These are phyloP conservation scores for Aurelia sp. DNA, from an alignment of 30 jellyfish, hydroid and myxozoan genomes.

Conservation along the genomic window DNA sequence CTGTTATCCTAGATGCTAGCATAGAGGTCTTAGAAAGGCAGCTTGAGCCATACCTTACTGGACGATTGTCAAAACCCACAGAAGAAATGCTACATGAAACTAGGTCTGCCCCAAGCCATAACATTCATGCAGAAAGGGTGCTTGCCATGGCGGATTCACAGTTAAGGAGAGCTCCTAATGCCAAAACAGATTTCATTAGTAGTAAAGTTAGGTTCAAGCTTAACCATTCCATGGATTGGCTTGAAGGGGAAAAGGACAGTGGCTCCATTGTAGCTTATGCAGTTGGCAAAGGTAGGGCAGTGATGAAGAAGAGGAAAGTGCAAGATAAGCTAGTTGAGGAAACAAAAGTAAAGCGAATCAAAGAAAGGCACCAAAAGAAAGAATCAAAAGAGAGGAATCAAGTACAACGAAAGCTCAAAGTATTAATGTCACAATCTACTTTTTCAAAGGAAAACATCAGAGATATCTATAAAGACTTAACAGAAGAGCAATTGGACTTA, in stretches of 20 bases:
- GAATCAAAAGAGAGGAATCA: conserved; percentile 6
- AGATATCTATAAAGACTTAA: not conserved
- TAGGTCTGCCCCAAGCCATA: conserved; percentile 17
- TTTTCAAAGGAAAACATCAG: conserved; percentile 17
- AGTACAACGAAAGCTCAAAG: conserved; percentile 31
- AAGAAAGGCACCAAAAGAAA: conserved; percentile 14
- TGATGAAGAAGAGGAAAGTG: not conserved
- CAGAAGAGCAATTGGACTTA: not conserved
- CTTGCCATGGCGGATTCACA: conserved; percentile 36
- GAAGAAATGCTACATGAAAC: conserved; percentile 22
- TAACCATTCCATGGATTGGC: not conserved
- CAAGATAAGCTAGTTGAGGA: not conserved
- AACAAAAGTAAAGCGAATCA: not conserved
- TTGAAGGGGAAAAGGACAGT: too few species aligned
- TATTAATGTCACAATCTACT: not conserved
- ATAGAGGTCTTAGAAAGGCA: conserved; percentile 15
- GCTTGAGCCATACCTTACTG: not conserved
- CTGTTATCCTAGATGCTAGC: conserved; percentile 10
- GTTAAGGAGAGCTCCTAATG: conserved; percentile 44
- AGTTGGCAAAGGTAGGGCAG: not conserved
- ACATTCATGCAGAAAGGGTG: conserved; percentile 28
- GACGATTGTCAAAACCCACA: conserved; percentile 30
- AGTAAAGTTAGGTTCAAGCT: conserved; percentile 13
- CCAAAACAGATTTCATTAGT: conserved; percentile 22
- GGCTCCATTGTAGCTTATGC: not conserved